phyloP scores from a whole-genome alignment of 2,888 invertebrate genomes.

The Phyto melanocephala region DNA sequence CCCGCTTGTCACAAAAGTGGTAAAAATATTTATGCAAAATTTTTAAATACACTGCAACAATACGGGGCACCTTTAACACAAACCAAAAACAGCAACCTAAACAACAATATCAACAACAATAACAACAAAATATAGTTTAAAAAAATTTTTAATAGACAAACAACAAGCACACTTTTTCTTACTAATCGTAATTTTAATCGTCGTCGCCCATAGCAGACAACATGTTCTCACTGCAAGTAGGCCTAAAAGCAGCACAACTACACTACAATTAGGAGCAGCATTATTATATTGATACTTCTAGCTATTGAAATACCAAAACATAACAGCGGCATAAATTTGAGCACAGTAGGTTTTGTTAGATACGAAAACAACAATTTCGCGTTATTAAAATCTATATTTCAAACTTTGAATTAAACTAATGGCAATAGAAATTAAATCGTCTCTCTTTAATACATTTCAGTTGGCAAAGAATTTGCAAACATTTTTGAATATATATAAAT shows the following conservation, averaged over 20 bases:
- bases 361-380: too few species aligned
- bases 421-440: too few species aligned
- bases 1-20: conserved; percentile 63
- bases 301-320: conserved; percentile 7
- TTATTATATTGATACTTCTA: conserved; percentile 35
- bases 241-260: conserved; percentile 64
- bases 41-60: conserved; percentile 40
- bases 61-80: conserved; percentile 56
- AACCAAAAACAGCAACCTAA: conserved; percentile 11
- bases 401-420: too few species aligned
- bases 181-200: conserved; percentile 70
- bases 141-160: conserved; percentile 56
- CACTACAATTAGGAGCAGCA: conserved; percentile 58
- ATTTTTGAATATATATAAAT: too few species aligned
- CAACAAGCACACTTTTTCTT: conserved; percentile 58
- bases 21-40: conserved; percentile 65
- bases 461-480: too few species aligned
- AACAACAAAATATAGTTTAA: conserved; percentile 25
- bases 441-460: too few species aligned
- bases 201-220: conserved; percentile 72
- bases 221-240: conserved; percentile 64
- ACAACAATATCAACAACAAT: conserved; percentile 35
- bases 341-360: conserved; percentile 27
- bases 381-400: too few species aligned
- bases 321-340: neutral